Conservation (phyloP, 2,888 invertebrate genomes). For the Chirona hameri region DNA sequence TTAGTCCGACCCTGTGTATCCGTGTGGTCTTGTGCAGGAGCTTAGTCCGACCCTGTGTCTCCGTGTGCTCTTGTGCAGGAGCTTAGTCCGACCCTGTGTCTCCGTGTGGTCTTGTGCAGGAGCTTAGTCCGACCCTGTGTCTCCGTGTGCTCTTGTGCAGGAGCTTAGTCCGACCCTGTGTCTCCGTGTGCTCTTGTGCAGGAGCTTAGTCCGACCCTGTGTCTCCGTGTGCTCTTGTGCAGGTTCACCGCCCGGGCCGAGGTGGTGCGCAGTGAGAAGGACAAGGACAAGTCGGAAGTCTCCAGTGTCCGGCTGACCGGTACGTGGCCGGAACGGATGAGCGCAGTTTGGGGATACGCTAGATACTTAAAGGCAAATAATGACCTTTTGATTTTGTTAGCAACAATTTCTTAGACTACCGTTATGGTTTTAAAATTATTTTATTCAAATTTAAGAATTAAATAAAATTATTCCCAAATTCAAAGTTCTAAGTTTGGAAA, state of each 20-base stretch:
- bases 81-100: not conserved
- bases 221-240: not conserved
- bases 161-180: not conserved
- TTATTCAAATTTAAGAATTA: too few species aligned
- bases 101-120: not conserved
- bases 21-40: not conserved
- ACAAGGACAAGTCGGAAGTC: conserved; percentile 42
- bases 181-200: not conserved
- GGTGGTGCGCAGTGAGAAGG: conserved; percentile 39
- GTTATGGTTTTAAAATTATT: too few species aligned
- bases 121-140: not conserved
- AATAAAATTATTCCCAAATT: too few species aligned
- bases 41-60: not conserved
- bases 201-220: not conserved
- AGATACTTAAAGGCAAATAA: too few species aligned
- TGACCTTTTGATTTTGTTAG: too few species aligned
- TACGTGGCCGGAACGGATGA: not conserved
- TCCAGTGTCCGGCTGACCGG: not conserved
- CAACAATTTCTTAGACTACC: too few species aligned
- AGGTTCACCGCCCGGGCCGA: conserved; percentile 31
- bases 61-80: not conserved
- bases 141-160: not conserved
- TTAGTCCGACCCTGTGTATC: not conserved
- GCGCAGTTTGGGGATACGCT: too few species aligned
- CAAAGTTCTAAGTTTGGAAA: too few species aligned